Base-by-base conservation (phyloP, 1,140 invertebrate genomes). In the Brachystomella parvula region DNA sequence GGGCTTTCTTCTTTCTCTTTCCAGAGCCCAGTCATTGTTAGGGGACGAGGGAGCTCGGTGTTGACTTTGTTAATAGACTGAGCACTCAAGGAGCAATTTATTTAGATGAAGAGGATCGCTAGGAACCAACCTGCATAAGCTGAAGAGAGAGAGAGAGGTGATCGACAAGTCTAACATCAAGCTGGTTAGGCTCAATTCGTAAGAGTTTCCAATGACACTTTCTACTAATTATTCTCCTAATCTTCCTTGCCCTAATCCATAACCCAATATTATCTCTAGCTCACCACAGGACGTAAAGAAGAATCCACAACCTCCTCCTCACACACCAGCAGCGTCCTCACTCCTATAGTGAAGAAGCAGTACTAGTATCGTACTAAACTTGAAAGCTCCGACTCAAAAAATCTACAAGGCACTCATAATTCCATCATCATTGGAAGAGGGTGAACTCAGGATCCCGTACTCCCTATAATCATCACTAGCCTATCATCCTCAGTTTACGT, bases 401-500 rank as follows among this genome's bases (percentile, higher is more conserved):
- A 39, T 9, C 35, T 9, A 39, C 6, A 39, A 39, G 35, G 35
- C 19, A 39, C 6, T 9, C 35, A 39, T 39, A 39, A 9, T 39
- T 19, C 19, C 35, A 6, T 39, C 35, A 9, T 9, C 6, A 39
- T 6, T 6, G 35, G 35, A 9, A 39, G 6, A 39, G 19, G 19
- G 35, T 6, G 35, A 39, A 9, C 35, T 19, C 35, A 9, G 19
- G 6, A 39, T 39, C 19, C 6, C 6, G 35, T 39, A 39, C 19
- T 26, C 24, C 15, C 21, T 12, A 44, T n/a, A 44, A 44, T 12
- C 9, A 44, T 44, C 39, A 9, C 9, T 9, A 44, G 39, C 49
- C 21, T 53, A 53, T 53, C 49, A 53, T 53, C 24, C 9, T 53
- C 49, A 53, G 49, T 53, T 53, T 53, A 53, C 49, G 49, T 53